Base-by-base conservation (phyloP, 2,113 vertebrate genomes). In the Serinus canaria region DNA sequence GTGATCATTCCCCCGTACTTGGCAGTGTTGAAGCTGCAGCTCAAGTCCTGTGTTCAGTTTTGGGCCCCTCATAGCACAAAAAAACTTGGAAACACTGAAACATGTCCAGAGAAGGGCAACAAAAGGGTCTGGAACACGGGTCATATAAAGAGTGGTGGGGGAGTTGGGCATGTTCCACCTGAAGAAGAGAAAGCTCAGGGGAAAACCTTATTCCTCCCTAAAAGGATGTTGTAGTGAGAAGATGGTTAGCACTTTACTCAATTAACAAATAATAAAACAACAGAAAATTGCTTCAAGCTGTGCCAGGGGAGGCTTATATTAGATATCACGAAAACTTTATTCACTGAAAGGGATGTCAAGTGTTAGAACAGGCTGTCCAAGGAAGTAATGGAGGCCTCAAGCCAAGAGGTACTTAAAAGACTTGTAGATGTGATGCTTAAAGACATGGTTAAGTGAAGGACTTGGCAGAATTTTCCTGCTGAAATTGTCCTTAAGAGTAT, bases 281-380 rank as follows among this genome's bases (percentile, higher is more conserved):
- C 15, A 66, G 18, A 12, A 81, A 88, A 50, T 44, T 15, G 8
- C 11, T 27, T 55, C 15, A 62, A n/a, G 20, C 7, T 27, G 8
- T 66, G 28, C 12, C 33, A 43, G 14, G 14, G 16, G 6, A 39
- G 6, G 30, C 33, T 46, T 69, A 56, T 14, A 35, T 49, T 8
- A 50, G 22, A 13, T 37, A 44, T 23, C 24, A 41, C 0, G 0
- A 63, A 69, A 64, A 7, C 2, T 16, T 58, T 35, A 28, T 46
- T 46, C 13, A 35, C 3, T 4, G 8, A 39, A 33, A 33, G 3
- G 7, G 5, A 37, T 47, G 8, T 28, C n/a, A 63, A 44, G 4
- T 5, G 23, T 30, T 44, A 17, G 4, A 62, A 24, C 9, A 46
- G 5, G 3, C 10, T 70, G 20, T 15, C 28, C 13, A 41, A 8